These are phyloP conservation scores for Agelastica alni DNA, from an alignment of 2,888 invertebrate species.

Conservation along the genomic window DNA sequence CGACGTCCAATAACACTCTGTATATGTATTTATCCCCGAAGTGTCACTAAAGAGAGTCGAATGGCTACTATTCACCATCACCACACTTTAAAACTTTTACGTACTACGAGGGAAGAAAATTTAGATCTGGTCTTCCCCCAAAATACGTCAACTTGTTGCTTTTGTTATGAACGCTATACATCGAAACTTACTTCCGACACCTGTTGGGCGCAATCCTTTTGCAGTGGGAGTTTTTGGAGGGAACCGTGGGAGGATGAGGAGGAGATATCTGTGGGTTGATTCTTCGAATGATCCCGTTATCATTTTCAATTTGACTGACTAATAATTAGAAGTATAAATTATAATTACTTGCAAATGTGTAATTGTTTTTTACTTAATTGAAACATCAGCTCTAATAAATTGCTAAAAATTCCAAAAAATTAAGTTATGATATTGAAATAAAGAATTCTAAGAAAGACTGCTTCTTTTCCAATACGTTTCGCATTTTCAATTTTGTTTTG, in stretches of 20 bases:
- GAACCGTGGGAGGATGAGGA: constrained; percentile 6
- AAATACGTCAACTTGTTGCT: constrained; percentile 31
- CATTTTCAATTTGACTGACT: too few species aligned
- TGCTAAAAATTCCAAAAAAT: too few species aligned
- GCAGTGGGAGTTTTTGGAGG: background rate
- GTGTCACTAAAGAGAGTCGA: constrained; percentile 33
- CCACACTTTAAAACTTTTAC: constrained; percentile 37
- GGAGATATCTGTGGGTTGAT: background rate
- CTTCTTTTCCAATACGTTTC: too few species aligned
- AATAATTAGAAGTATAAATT: too few species aligned
- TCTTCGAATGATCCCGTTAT: too few species aligned
- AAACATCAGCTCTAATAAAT: too few species aligned
- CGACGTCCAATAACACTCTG: constrained; percentile 18
- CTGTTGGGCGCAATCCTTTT: constrained; percentile 26
- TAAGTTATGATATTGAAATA: too few species aligned
- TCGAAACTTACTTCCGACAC: constrained; percentile 30
- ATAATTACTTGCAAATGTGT: too few species aligned
- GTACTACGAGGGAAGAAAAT: constrained; percentile 27
- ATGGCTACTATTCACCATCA: constrained; percentile 35
- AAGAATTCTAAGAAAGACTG: too few species aligned
- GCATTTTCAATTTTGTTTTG: too few species aligned
- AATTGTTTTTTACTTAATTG: too few species aligned
- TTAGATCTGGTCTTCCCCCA: constrained; percentile 17
- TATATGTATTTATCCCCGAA: constrained; percentile 27
- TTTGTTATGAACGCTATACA: constrained; percentile 3